phyloP scores from a whole-genome alignment of 2,888 invertebrate genomes.

The Neoascia interrupta region DNA sequence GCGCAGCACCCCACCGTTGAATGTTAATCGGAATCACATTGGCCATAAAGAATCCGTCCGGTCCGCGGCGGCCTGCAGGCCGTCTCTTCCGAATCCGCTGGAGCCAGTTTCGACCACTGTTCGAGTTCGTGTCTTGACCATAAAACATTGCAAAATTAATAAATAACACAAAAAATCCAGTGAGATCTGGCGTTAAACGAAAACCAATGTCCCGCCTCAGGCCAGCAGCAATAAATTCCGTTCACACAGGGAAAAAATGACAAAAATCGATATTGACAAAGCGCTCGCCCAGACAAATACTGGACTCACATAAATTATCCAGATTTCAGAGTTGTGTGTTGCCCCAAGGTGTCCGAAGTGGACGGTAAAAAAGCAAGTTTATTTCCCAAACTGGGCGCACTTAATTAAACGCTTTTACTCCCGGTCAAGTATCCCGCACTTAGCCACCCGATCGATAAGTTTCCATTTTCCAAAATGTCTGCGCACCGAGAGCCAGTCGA shows the following conservation, averaged over 20 bases:
- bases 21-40: slow-evolving; percentile 53
- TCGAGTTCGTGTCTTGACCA: slow-evolving; percentile 34
- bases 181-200: slow-evolving; percentile 61
- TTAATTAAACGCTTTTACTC: too few species aligned
- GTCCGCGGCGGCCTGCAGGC: not conserved
- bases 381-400: slow-evolving; percentile 63
- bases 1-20: slow-evolving; percentile 1
- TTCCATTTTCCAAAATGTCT: slow-evolving; percentile 10
- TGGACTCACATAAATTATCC: slow-evolving; percentile 61
- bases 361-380: slow-evolving; percentile 20
- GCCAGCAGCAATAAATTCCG: slow-evolving; percentile 50
- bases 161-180: slow-evolving; percentile 50
- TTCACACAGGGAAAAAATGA: slow-evolving; percentile 28
- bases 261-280: slow-evolving; percentile 62
- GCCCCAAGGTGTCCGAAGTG: slow-evolving; percentile 20
- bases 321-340: slow-evolving; percentile 45
- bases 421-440: too few species aligned
- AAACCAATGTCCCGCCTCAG: slow-evolving; percentile 48
- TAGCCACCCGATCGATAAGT: slow-evolving; percentile 50
- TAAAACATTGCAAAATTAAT: slow-evolving; percentile 60
- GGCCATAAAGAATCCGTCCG: slow-evolving; percentile 35
- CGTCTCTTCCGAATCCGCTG: not conserved
- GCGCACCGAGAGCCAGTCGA: slow-evolving; percentile 27
- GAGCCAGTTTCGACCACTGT: not conserved
- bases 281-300: slow-evolving; percentile 44